These are phyloP conservation scores for Cydia fagiglandana DNA, from an alignment of 1,140 invertebrate genomes.

Conservation along the genomic window DNA sequence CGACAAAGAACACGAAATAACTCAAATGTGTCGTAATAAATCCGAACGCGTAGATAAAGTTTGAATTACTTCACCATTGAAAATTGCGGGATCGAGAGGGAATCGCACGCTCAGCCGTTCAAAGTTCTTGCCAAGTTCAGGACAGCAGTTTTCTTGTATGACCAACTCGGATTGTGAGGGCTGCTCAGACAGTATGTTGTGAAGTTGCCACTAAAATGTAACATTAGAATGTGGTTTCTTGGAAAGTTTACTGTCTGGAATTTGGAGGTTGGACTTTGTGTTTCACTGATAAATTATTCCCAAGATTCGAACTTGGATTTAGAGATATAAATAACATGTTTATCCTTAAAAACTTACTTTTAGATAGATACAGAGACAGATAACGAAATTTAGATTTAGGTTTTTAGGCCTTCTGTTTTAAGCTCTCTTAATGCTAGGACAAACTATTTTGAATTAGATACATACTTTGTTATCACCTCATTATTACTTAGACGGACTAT, in stretches of 20 bases:
- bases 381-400: too few species aligned
- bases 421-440: too few species aligned
- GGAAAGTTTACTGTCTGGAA: not conserved
- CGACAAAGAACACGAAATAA: conserved; percentile 31
- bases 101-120: conserved; percentile 32
- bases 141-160: conserved; percentile 55
- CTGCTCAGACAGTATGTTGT: conserved; percentile 1
- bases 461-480: too few species aligned
- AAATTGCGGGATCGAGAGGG: conserved; percentile 41
- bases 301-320: not conserved
- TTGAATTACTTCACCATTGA: conserved; percentile 62
- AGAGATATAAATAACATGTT: not conserved
- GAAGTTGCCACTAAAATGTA: conserved; percentile 6
- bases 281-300: not conserved
- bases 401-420: too few species aligned
- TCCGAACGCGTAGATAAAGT: conserved; percentile 50
- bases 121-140: conserved; percentile 44
- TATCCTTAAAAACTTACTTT: not conserved
- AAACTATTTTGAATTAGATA: too few species aligned
- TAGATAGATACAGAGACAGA: too few species aligned
- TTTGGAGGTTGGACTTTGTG: not conserved
- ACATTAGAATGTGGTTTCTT: not conserved
- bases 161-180: conserved; percentile 42
- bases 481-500: too few species aligned
- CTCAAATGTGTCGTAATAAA: conserved; percentile 64